phyloP scores from a whole-genome alignment of 2,797 vertebrate genomes.

The Poecilia gillii region DNA sequence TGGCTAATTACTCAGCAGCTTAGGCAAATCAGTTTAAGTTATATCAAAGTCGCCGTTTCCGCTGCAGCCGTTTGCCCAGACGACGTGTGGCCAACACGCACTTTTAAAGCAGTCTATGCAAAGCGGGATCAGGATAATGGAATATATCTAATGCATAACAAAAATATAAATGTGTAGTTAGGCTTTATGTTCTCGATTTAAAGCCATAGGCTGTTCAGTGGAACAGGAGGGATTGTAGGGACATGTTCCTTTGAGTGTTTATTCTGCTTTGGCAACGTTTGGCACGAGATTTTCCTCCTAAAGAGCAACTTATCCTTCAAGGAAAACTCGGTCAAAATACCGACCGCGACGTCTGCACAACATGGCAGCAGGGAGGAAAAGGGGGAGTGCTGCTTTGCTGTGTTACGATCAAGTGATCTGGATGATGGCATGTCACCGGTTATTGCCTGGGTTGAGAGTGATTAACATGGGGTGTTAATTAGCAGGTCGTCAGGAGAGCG shows the following conservation, averaged over 20 bases:
- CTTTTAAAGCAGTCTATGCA: constrained; percentile 68
- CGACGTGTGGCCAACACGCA: constrained; percentile 74
- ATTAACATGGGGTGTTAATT: constrained; percentile 84
- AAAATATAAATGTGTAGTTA: constrained; percentile 59
- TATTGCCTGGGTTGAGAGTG: constrained; percentile 79
- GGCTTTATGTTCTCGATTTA: constrained; percentile 43
- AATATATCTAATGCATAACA: constrained; percentile 62
- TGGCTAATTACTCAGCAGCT: constrained; percentile 78
- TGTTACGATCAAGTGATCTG: constrained; percentile 70
- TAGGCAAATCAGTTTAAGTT: constrained; percentile 80
- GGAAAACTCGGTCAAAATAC: constrained; percentile 67
- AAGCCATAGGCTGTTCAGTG: constrained; percentile 51
- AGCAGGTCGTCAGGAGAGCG: constrained; percentile 70
- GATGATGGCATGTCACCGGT: constrained; percentile 74
- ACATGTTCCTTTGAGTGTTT: constrained; percentile 42
- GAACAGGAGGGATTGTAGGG: constrained; percentile 6
- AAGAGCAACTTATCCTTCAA: constrained; percentile 37
- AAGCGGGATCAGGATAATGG: constrained; percentile 66
- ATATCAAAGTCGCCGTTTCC: constrained; percentile 76
- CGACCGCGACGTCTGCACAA: constrained; percentile 33
- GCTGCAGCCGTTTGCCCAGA: constrained; percentile 53
- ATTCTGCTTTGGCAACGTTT: constrained; percentile 27
- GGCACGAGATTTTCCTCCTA: constrained; percentile 34
- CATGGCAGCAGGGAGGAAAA: constrained; percentile 37
- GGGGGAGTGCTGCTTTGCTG: constrained; percentile 54